These are phyloP conservation scores for Charina bottae DNA, from an alignment of 2,113 vertebrate species.

Conservation along the genomic window DNA sequence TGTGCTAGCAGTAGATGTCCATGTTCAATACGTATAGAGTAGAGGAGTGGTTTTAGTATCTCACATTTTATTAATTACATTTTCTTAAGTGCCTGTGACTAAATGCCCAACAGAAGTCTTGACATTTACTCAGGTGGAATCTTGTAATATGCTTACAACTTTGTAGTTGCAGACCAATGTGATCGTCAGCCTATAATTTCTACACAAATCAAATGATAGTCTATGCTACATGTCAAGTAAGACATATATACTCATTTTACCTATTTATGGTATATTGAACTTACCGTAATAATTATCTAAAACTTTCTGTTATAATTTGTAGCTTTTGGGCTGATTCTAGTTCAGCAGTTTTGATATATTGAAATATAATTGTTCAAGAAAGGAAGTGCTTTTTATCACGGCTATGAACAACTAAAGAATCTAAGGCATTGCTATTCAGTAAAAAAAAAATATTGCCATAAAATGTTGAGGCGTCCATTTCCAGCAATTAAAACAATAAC, in stretches of 20 bases:
- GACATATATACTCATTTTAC: constrained; percentile 30
- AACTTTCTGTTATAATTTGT: constrained; percentile 41
- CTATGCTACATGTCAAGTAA: constrained; percentile 38
- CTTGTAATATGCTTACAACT: background rate
- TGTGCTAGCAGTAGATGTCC: background rate
- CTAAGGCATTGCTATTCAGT: constrained; percentile 55
- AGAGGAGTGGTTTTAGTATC: background rate
- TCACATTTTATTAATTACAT: background rate
- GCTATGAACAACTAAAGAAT: constrained; percentile 56
- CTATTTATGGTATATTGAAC: constrained; percentile 37
- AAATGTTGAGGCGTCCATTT: constrained; percentile 69
- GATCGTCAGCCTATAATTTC: background rate
- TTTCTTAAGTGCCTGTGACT: constrained; percentile 7
- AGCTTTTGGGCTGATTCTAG: constrained; percentile 56
- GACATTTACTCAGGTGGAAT: background rate
- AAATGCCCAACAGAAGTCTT: background rate
- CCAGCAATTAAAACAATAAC: constrained; percentile 67
- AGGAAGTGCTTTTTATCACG: constrained; percentile 61
- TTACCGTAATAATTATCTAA: constrained; percentile 56
- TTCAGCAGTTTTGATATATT: constrained; percentile 51
- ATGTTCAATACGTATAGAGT: background rate
- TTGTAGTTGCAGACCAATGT: constrained; percentile 16
- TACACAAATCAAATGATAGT: background rate
- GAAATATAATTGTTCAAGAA: constrained; percentile 54
- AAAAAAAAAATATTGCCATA: constrained; percentile 54